Conservation (phyloP, 2,888 invertebrate genomes). For the Acanthosepion lycidas region DNA sequence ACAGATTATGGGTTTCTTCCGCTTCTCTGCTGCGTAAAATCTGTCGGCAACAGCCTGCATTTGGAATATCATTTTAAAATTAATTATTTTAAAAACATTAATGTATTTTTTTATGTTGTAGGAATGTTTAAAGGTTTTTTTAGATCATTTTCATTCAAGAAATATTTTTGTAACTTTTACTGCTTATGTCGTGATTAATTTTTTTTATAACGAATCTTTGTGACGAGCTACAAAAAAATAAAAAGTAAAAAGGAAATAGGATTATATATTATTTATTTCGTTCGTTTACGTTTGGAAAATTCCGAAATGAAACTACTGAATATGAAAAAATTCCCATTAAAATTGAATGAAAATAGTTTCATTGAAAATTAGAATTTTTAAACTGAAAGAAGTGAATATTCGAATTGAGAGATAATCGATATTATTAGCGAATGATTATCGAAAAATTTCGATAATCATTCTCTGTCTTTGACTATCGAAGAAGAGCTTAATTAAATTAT, state of each 20-base stretch:
- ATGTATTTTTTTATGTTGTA: not conserved
- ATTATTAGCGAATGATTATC: not conserved
- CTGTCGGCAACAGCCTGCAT: not conserved
- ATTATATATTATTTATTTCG: no score
- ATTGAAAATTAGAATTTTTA: not conserved
- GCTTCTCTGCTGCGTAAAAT: conserved; percentile 7
- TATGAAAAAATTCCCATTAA: no score
- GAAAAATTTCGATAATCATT: not conserved
- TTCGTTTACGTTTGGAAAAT: no score
- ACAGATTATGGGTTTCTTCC: not conserved
- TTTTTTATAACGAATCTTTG: no score
- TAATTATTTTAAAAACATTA: not conserved
- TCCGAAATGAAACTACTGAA: no score
- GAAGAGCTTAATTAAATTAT: no score
- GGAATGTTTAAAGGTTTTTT: not conserved
- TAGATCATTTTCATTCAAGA: not conserved
- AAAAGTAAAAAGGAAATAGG: no score
- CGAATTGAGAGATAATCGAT: not conserved
- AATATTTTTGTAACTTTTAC: not conserved
- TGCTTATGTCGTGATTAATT: no score
- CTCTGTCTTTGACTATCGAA: not conserved
- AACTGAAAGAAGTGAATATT: not conserved
- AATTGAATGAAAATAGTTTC: no score
- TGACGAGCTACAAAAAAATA: no score
- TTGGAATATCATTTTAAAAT: not conserved